Evolutionary conservation across 1,140 invertebrate genomes (phyloP), one percentile per base, ranked within the genome.

Genomic region (Vollenhovia emeryi): DNA sequence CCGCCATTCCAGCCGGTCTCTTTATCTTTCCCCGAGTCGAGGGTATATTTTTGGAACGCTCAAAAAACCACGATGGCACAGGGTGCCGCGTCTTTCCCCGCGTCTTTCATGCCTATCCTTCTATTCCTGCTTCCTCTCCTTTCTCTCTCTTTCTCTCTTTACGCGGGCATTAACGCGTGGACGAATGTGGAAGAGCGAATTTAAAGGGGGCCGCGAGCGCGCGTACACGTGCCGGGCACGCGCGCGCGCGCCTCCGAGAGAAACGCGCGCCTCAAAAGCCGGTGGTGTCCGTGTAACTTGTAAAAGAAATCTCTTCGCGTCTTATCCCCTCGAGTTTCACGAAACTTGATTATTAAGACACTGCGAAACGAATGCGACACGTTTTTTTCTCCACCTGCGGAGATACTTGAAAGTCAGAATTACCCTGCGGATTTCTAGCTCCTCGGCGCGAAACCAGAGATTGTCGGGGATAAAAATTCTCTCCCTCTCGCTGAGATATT

Each of bases 31-130:
- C 84, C 36, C 59, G 60, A 73, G 74, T 33, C 64, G 83, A 86
- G 87, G 86, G 88, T 89, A 89, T 89, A 89, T 89, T 89, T 89
- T 57, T 80, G 88, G 87, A 89, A 55, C 88, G 89, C 87, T 89
- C 85, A 89, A 89, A 89, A 89, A 89, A 89, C 79, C 87, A 89
- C 88, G 84, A 89, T 85, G 85, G 88, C 84, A 59, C 87, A 76
- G 80, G 80, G 36, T 66, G 43, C 59, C 76, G 85, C 80, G 86
- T 89, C 82, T 88, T 84, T 3, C 24, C 43, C 48, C 45, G 30
- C 52, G 4, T 24, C 27, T n/a, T n/a, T n/a, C n/a, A n/a, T 62
- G 21, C 6, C 30, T n/a, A 30, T 27, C 21, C 48, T 24, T 66
- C 66, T 33, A 78, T 45, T 48, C 7, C 18, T 43, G n/a, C 18